phyloP scores from a whole-genome alignment of 2,888 invertebrate species.

The Girardia tigrina region DNA sequence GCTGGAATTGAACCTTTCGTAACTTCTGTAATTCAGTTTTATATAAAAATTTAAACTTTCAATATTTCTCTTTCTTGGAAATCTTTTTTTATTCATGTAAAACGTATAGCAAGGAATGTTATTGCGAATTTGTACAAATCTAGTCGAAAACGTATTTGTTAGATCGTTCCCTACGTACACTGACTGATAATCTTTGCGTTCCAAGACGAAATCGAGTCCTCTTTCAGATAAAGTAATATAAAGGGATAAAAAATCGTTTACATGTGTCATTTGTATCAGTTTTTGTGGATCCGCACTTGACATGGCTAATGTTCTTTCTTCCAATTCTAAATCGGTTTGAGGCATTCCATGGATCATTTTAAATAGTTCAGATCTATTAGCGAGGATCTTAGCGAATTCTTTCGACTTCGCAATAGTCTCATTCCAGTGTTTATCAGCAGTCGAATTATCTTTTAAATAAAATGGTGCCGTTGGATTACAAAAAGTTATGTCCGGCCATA shows the following conservation, averaged over 20 bases:
- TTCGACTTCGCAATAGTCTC: background rate
- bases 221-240: background rate
- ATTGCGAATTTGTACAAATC: slow-evolving; percentile 10
- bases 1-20: slow-evolving; percentile 21
- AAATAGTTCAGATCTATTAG: background rate
- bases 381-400: background rate
- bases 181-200: background rate
- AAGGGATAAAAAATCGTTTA: background rate
- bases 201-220: background rate
- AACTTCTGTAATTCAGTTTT: slow-evolving; percentile 21
- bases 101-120: slow-evolving; percentile 33
- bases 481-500: slow-evolving; percentile 37
- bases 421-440: background rate
- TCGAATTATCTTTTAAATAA: background rate
- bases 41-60: background rate
- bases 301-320: background rate
- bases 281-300: background rate
- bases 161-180: background rate
- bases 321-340: background rate
- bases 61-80: background rate
- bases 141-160: background rate
- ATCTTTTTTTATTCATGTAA: background rate
- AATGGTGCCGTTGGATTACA: slow-evolving; percentile 34
- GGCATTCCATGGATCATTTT: background rate
- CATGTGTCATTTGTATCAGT: background rate